Percentiles rank a stretch among this genome's conserved stretches.
phyloP scores from a whole-genome alignment of 2,888 invertebrate species.

The Psococerastis gibbosa region DNA sequence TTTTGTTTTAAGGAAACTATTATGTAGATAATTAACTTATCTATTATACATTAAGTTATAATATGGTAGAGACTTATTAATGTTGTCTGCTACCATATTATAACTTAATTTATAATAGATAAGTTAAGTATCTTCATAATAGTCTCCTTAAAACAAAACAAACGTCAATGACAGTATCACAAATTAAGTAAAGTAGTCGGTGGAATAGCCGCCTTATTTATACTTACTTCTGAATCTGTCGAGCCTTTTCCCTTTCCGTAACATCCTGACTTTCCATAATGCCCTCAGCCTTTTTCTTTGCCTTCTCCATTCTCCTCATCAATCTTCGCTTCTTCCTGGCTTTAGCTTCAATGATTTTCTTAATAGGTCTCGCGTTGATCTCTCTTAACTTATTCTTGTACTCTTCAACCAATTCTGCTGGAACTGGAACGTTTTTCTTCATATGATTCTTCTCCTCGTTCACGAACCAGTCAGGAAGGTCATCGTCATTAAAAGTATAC shows the following conservation, averaged over 20 bases:
- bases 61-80: too few species aligned
- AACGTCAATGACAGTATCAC: too few species aligned
- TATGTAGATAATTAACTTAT: too few species aligned
- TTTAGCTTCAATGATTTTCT: conserved; percentile 95
- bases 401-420: conserved; percentile 67
- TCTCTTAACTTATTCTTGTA: conserved; percentile 68
- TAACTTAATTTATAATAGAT: too few species aligned
- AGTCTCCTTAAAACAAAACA: too few species aligned
- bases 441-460: conserved; percentile 86
- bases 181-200: too few species aligned
- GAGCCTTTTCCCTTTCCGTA: conserved; percentile 80
- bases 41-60: too few species aligned
- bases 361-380: conserved; percentile 86
- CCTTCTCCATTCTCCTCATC: conserved; percentile 69
- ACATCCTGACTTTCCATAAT: conserved; percentile 80
- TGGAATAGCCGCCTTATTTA: too few species aligned
- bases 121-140: too few species aligned
- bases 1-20: too few species aligned
- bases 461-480: conserved; percentile 90
- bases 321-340: conserved; percentile 90
- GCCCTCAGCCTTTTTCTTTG: conserved; percentile 89
- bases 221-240: conserved; percentile 73
- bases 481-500: conserved; percentile 77
- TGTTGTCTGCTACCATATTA: too few species aligned
- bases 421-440: conserved; percentile 63